Evolutionary conservation across 2,888 invertebrate species (phyloP).

Genomic region (Drosophila silvestris): DNA sequence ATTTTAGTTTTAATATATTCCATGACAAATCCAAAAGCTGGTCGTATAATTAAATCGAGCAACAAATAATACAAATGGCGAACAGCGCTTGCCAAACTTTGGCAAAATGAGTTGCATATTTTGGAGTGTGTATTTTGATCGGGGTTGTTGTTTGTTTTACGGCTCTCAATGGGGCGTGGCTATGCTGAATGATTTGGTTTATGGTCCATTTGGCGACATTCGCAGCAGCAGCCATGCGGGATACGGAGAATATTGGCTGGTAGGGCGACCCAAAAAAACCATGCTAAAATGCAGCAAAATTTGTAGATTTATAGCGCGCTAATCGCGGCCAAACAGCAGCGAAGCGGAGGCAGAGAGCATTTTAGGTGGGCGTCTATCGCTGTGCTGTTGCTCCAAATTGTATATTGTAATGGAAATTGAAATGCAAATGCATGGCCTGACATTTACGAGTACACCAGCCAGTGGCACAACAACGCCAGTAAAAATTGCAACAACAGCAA

Average conservation of each 20-base stretch:
- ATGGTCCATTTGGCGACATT: conserved; percentile 72
- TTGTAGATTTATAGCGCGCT: conserved; percentile 79
- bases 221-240: conserved; percentile 19
- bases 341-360: conserved; percentile 17
- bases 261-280: conserved; percentile 62
- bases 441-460: conserved; percentile 73
- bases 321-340: conserved; percentile 78
- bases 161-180: conserved; percentile 66
- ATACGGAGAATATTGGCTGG: conserved; percentile 61
- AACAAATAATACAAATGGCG: conserved; percentile 71
- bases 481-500: conserved; percentile 31
- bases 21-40: conserved; percentile 37
- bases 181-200: conserved; percentile 74
- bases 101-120: conserved; percentile 70
- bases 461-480: conserved; percentile 48
- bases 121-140: conserved; percentile 49
- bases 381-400: conserved; percentile 57
- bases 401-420: conserved; percentile 80
- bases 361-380: conserved; percentile 54
- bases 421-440: conserved; percentile 78
- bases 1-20: conserved; percentile 11
- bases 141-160: conserved; percentile 54
- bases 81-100: conserved; percentile 22
- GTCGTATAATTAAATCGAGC: conserved; percentile 71
- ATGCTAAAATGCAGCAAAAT: conserved; percentile 77